Evolutionary conservation across 2,113 vertebrate species (phyloP), one percentile per base, ranked within the genome.

Genomic region (Sylvicapra grimmia): DNA sequence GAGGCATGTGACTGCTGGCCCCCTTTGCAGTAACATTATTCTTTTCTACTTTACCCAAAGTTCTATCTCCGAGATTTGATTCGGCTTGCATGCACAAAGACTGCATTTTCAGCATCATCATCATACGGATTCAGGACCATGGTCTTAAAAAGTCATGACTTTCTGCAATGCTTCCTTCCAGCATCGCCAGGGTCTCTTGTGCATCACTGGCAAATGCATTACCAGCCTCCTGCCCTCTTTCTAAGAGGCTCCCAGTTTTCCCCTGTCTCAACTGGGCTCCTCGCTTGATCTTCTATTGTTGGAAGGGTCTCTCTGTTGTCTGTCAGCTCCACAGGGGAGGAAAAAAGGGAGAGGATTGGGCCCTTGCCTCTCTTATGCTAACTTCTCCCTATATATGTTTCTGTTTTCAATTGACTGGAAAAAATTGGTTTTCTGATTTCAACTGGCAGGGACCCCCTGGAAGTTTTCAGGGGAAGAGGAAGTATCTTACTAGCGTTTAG

Each of bases 181-280:
- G 0, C 10, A 6, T 68, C 47, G 13, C 8, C 14, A 19, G 6
- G 19, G 44, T 58, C 40, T 49, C 27, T 40, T 23, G 25, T 0
- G 6, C 40, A 59, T 9, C 21, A 5, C 4, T 8, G 18, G 25
- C 19, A 9, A 8, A 16, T 6, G 2, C 8, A 14, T 44, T 16
- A 0, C 40, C 8, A 25, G 14, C 53, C 54, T 16, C 27, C 88
- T 31, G 15, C 9, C 2, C 18, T 33, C 75, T 56, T 79, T 54
- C 33, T 75, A 59, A 86, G 53, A 16, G 23, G 33, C 0, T 0
- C 23, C 5, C 0, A 12, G 8, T 29, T 68, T 49, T 85, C 19
- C 29, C 21, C 51, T 44, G 63, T 12, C 51, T 61, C 36, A 6
- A 5, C 4, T 6, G 58, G 23, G 61, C 12, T 80, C 25, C 36